Conservation (phyloP, 2,113 vertebrate species). For the Pimephales promelas region DNA sequence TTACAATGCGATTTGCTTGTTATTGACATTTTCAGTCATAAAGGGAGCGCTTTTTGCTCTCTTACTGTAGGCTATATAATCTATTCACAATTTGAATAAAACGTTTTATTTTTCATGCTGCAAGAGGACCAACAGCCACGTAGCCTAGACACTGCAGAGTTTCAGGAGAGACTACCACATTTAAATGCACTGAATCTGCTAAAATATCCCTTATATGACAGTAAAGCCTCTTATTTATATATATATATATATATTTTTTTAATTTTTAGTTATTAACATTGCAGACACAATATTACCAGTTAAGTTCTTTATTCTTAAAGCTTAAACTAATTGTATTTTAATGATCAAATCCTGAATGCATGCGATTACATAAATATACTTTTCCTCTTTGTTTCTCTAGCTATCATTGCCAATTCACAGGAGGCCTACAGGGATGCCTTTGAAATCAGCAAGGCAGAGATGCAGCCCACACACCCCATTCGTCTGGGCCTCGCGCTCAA, state of each 20-base stretch:
- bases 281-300: neutral
- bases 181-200: too few species aligned
- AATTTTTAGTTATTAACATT: neutral
- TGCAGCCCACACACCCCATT: slow-evolving; percentile 94
- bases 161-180: too few species aligned
- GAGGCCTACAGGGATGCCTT: slow-evolving; percentile 88
- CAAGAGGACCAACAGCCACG: too few species aligned
- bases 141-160: too few species aligned
- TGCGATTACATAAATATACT: neutral
- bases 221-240: neutral
- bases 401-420: slow-evolving; percentile 83
- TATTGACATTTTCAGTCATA: too few species aligned
- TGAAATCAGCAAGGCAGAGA: slow-evolving; percentile 88
- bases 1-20: too few species aligned
- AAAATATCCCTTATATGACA: too few species aligned
- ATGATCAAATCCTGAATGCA: neutral
- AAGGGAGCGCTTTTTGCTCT: too few species aligned
- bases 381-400: slow-evolving; percentile 63
- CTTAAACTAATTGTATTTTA: neutral
- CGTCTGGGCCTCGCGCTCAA: slow-evolving; percentile 96
- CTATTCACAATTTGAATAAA: too few species aligned
- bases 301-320: neutral
- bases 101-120: too few species aligned
- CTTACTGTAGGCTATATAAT: too few species aligned
- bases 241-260: too few species aligned